Percentiles rank a stretch among this genome's conserved stretches.
Evolutionary conservation across 2,888 invertebrate genomes (phyloP).

Genomic region (Torymus auratus): DNA sequence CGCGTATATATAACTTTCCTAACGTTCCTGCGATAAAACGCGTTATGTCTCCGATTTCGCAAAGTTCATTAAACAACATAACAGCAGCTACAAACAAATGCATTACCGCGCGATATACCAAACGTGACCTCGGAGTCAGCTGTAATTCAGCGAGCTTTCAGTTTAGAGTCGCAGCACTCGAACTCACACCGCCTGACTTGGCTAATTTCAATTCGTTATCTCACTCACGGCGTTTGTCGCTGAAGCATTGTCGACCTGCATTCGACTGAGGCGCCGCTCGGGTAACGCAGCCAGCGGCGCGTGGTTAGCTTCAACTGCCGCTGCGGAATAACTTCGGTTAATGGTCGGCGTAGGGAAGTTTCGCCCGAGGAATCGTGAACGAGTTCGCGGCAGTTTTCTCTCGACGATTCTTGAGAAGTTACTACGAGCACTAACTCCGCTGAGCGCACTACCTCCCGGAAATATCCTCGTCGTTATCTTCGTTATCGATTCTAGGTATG

Average conservation of each 20-base stretch:
- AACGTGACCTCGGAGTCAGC: no score
- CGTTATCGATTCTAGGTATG: no score
- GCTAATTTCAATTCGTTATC: conserved; percentile 26
- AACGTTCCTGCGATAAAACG: no score
- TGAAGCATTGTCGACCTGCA: conserved; percentile 30
- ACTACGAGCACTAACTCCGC: no score
- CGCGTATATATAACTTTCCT: no score
- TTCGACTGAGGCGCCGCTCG: not conserved
- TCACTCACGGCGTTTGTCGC: not conserved
- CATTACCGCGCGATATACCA: no score
- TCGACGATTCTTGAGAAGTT: not conserved
- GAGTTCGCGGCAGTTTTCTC: conserved; percentile 19
- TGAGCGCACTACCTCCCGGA: no score
- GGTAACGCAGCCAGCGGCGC: not conserved
- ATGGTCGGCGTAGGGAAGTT: conserved; percentile 16
- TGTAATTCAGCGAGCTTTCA: not conserved
- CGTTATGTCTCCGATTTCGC: no score
- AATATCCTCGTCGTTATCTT: no score
- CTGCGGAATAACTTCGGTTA: conserved; percentile 9
- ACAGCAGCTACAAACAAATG: no score
- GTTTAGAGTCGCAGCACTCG: not conserved
- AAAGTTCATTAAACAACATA: no score
- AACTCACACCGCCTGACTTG: conserved; percentile 24
- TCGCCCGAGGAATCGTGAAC: not conserved
- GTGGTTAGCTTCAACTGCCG: not conserved